Base-by-base conservation (phyloP, 2,888 invertebrate genomes). In the Andrena flavipes region DNA sequence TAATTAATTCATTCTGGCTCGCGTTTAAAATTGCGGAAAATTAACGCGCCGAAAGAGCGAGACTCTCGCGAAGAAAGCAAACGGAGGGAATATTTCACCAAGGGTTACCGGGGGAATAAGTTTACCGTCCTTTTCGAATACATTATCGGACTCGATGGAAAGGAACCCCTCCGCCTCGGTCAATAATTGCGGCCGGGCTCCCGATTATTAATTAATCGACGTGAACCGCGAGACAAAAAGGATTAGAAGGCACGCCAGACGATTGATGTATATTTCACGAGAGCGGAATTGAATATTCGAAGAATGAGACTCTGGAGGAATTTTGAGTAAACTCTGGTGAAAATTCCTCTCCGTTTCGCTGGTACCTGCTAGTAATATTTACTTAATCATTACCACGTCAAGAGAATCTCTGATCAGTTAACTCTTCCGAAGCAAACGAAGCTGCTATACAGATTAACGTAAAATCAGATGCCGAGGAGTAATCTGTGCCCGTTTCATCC, bases 1-100 rank as follows among this genome's bases (percentile, higher is more conserved):
- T 83, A 83, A 86, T 86, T 85, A 86, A 83, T 84, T 85, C 78
- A 74, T 71, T 73, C 64, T 65, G 62, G 68, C 35, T 20, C 64
- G 49, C 8, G 69, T 35, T 62, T 73, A 63, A 49, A 84, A 51
- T 48, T 23, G 59, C 8, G 62, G 65, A 70, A 68, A 78, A 76
- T 77, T 72, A 76, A 74, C 71, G 56, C 29, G 59, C 13, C 23
- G 59, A 68, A 69, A 51, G 60, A 29, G n/a, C 6, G 2, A 10
- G 56, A 23, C 62, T 26, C 23, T 8, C 16, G 8, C 10, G 29
- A 62, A 71, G 49, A 42, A 54, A 80, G 60, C 73, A 81, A 84
- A 85, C 84, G 48, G 42, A n/a, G 60, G 76, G 70, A 81, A 85
- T 76, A 78, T 79, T 84, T 78, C 51, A 81, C 79, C 81, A 29